Evolutionary conservation across 2,113 vertebrate species (phyloP), one percentile per base, ranked within the genome.

Genomic region (Cygnus buccinator): DNA sequence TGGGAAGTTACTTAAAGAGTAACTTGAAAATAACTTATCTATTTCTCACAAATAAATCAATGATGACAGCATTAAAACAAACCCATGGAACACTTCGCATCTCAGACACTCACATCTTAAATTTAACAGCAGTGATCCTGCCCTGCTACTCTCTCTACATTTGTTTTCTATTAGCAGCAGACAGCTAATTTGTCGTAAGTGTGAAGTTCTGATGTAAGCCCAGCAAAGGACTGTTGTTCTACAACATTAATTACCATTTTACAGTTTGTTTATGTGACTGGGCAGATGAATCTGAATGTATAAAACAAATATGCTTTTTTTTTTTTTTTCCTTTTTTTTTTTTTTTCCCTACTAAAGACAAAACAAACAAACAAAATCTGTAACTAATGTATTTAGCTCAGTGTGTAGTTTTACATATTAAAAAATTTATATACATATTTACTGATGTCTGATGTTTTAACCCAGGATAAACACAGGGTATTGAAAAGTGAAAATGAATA

Each of bases 41-140:
- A 29, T 76, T 93, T 93, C 41, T 81, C 59, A 67, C 19, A 84
- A 84, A 90, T 35, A 68, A 93, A 93, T 62, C 23, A 44, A 94
- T 78, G 26, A 54, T 66, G 83, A 78, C 65, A 92, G 28, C n/a
- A 86, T 63, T 80, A 71, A 88, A 97, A 77, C 33, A 95, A 92
- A 84, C 63, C 90, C 71, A 81, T 25, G 28, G 44, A 88, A 83
- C 31, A 83, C 28, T 87, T 87, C 22, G 43, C 15, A 62, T 22
- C 1, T 78, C 48, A 90, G 71, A 94, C 55, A 72, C 0, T 2
- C 52, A 71, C 54, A 59, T 65, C 61, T 75, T 71, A 65, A 82
- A 81, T 62, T 74, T 46, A 72, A 87, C 29, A 90, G 58, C 25
- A 81, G n/a, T 0, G 2, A 55, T 33, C 50, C 20, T 70, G 59